Base-by-base conservation (phyloP, 1,140 invertebrate species). In the Lepidostoma basale region DNA sequence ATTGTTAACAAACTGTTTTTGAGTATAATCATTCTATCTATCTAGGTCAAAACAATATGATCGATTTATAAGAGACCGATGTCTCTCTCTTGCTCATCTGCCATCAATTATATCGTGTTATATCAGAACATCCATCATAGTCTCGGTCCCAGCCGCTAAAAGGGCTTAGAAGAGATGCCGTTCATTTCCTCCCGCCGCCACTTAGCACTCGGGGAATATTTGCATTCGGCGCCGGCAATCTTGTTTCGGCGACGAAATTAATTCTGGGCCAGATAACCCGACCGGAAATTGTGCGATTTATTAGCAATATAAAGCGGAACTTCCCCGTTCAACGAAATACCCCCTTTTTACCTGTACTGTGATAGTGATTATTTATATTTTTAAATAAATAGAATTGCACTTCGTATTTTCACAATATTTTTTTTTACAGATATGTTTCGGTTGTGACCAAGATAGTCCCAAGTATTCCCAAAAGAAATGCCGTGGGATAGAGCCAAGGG, bases 141-240 rank as follows among this genome's bases (percentile, higher is more conserved):
- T n/a, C 33, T 36, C 22, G 45, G 45, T 49, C 18, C 25, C 22
- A 23, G 22, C 18, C 14, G 3, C 6, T 49, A 23, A 12, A 26
- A 25, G 45, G 45, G 2, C 25, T 28, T 12, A n/a, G 6, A 36
- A 25, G 14, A 10, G 8, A n/a, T 25, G 28, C 26, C 49, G 26
- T 54, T 54, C 26, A 54, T 54, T 54, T 54, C 49, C 49, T 25
- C 20, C 25, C 14, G 20, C 49, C 6, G 25, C 25, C 49, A 54
- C 49, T 54, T 54, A 54, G 26, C 49, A 33, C 25, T 33, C 30
- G 4, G n/a, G n/a, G 49, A 18, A 33, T 33, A 54, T 54, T 54
- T 54, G 49, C 49, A 54, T 54, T 54, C 16, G 49, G 5, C 49
- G 14, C 49, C 49, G 10, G 49, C 26, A 28, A 28, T 28, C n/a